Percentiles rank a stretch among this genome's conserved stretches.
Conservation (phyloP, 2,797 vertebrate genomes). For the Aplochiton taeniatus region DNA sequence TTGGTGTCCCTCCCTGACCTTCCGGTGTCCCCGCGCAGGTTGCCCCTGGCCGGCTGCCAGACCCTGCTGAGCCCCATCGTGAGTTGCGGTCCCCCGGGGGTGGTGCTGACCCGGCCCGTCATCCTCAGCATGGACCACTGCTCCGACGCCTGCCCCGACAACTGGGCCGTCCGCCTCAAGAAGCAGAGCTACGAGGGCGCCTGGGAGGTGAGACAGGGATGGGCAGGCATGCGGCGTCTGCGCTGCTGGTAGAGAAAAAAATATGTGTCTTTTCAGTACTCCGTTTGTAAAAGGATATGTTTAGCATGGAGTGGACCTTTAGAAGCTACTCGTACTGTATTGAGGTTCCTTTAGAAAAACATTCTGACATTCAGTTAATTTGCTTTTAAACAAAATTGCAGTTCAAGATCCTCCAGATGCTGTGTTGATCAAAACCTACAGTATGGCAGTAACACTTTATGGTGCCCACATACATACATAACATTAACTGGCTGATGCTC, state of each 20-base stretch:
- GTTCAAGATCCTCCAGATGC: background rate
- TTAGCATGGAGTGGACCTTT: too few species aligned
- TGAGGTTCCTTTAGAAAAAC: too few species aligned
- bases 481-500: slow-evolving; percentile 34
- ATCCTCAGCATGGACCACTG: slow-evolving; percentile 98
- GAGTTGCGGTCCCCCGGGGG: slow-evolving; percentile 95
- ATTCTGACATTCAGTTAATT: too few species aligned
- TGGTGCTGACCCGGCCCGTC: slow-evolving; percentile 92
- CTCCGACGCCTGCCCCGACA: slow-evolving; percentile 90
- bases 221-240: slow-evolving; percentile 17
- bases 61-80: slow-evolving; percentile 95
- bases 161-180: slow-evolving; percentile 96
- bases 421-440: slow-evolving; percentile 58
- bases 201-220: slow-evolving; percentile 88
- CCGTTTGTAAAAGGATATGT: too few species aligned
- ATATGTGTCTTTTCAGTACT: slow-evolving; percentile 24
- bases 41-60: slow-evolving; percentile 95
- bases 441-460: slow-evolving; percentile 59
- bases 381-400: too few species aligned
- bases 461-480: slow-evolving; percentile 50
- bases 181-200: slow-evolving; percentile 95
- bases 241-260: slow-evolving; percentile 36
- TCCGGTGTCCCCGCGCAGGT: slow-evolving; percentile 70
- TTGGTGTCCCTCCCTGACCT: background rate
- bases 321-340: too few species aligned